phyloP scores from a whole-genome alignment of 1,140 invertebrate genomes.

The Pteromalus puparum region DNA sequence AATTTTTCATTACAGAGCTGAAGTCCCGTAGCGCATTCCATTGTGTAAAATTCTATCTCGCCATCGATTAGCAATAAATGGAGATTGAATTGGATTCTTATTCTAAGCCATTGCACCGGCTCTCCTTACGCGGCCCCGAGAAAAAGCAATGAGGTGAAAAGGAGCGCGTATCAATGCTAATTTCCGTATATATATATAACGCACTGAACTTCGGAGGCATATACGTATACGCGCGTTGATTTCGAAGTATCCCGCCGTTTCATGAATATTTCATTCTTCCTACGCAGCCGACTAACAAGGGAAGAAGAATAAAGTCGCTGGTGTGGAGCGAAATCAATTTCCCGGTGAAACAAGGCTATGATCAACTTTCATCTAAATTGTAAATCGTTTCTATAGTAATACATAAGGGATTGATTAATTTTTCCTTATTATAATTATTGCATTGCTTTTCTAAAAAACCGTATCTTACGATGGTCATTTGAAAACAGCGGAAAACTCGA shows the following conservation, averaged over 20 bases:
- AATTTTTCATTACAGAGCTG: neutral
- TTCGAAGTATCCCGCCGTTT: neutral
- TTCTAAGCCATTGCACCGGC: neutral
- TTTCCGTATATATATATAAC: neutral
- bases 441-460: too few relatives aligned
- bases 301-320: neutral
- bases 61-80: conserved; percentile 12
- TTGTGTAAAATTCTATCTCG: neutral
- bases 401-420: neutral
- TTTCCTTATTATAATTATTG: neutral
- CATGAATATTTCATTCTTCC: conserved; percentile 27
- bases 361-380: conserved; percentile 9
- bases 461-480: too few relatives aligned
- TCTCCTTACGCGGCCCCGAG: neutral
- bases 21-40: neutral
- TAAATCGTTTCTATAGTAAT: neutral
- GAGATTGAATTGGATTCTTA: conserved; percentile 22
- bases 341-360: neutral
- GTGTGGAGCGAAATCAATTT: neutral
- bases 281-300: conserved; percentile 7
- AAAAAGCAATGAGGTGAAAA: neutral
- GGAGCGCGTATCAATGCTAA: conserved; percentile 26
- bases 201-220: neutral
- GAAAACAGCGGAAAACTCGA: too few relatives aligned
- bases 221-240: neutral